phyloP scores from a whole-genome alignment of 1,140 invertebrate species.

The Mya arenaria region DNA sequence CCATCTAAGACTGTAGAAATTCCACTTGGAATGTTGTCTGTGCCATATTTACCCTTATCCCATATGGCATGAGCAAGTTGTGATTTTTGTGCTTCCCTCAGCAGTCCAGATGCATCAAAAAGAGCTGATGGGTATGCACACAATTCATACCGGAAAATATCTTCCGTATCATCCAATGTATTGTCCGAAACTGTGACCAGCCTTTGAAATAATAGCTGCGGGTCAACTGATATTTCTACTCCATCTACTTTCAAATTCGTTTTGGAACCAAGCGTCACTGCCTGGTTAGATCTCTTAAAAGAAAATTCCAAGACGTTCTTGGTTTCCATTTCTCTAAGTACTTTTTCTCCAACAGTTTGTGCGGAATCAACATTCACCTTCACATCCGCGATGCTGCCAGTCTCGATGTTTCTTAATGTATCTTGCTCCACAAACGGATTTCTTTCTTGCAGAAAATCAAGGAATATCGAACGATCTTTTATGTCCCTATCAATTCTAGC shows the following conservation, averaged over 20 bases:
- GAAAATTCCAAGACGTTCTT: neutral
- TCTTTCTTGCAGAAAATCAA: neutral
- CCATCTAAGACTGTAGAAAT: too few relatives aligned
- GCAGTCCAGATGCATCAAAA: neutral
- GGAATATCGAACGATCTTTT: slow-evolving; percentile 21
- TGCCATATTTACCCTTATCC: too few relatives aligned
- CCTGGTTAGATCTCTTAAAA: neutral
- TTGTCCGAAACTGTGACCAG: neutral
- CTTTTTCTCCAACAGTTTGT: neutral
- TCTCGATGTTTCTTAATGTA: slow-evolving; percentile 5
- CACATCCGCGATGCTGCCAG: neutral
- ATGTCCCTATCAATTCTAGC: slow-evolving; percentile 35
- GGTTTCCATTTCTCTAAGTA: slow-evolving; percentile 1
- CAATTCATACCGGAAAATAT: neutral
- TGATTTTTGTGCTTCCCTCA: neutral
- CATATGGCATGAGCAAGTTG: neutral
- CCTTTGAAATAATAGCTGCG: slow-evolving; percentile 2
- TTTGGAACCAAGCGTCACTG: neutral
- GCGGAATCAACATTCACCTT: slow-evolving; percentile 1
- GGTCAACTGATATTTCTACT: neutral
- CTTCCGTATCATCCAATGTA: neutral
- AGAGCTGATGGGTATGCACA: neutral
- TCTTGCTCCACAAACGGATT: neutral
- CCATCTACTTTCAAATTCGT: neutral
- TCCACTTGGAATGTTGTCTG: too few relatives aligned